Base-by-base conservation (phyloP, 2,888 invertebrate species). In the Acanthoscelides obtectus region DNA sequence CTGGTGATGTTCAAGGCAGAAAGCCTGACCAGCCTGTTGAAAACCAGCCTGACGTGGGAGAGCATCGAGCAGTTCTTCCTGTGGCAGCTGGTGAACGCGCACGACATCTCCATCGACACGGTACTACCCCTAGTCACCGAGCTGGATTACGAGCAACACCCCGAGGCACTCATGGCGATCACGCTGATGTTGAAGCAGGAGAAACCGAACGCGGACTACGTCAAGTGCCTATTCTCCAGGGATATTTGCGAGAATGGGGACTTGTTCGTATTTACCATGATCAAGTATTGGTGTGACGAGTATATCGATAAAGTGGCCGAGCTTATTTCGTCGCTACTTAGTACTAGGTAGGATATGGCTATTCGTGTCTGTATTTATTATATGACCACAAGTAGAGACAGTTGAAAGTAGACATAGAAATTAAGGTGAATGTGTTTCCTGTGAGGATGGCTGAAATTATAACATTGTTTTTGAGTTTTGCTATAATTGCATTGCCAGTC, bases 11-110 rank as follows among this genome's bases (percentile, higher is more conserved):
- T 95, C 78, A 94, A 93, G 83, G 89, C 89, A 65, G 94, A 95
- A 78, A 92, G 92, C 72, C 88, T 95, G 67, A 90, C 91, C 72
- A 88, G 90, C 66, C 89, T 95, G 84, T 85, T 95, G 78, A 93
- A 93, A 74, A 92, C 93, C 66, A 98, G 96, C 81, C 87, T 99
- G 71, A 90, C 91, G 72, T 99, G 98, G 96, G 98, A 99, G 86
- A 97, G 98, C 1, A 95, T 97, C 80, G 98, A 99, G 85, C 99
- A 99, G 86, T 93, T 95, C 84, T 98, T 97, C 84, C 89, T 99
- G 67, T 99, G 99, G 99, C 98, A 98, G 86, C 88, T 99, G 72
- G 90, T 98, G 69, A 92, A 94, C 77, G 97, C 97, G 66, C 98
- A 98, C 84, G 95, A 96, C 84, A 94, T 98, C 82, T 93, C 96